A percentile compares a stretch with the other conserved stretches of the same genome.
Conservation (phyloP, 2,888 invertebrate genomes). For the Agriopis marginaria region DNA sequence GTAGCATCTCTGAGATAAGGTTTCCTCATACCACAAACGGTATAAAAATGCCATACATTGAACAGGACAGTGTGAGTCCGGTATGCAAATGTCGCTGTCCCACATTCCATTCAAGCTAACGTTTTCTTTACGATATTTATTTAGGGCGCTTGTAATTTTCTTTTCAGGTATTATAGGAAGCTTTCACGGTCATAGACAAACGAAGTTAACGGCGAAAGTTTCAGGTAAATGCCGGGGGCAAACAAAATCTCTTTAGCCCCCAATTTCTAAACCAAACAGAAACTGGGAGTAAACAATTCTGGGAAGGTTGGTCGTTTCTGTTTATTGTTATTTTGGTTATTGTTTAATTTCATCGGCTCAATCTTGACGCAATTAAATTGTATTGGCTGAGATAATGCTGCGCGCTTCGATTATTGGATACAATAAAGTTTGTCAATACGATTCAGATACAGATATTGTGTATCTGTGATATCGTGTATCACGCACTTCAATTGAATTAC, state of each 20-base stretch:
- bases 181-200: slow-evolving; percentile 35
- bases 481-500: slow-evolving; percentile 7
- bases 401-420: slow-evolving; percentile 10
- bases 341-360: slow-evolving; percentile 28
- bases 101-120: slow-evolving; percentile 18
- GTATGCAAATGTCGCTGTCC: slow-evolving; percentile 26
- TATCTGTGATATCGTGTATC: too few species aligned
- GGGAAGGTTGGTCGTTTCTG: slow-evolving; percentile 12
- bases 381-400: slow-evolving; percentile 21
- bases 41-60: neutral
- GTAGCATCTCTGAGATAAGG: neutral
- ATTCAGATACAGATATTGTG: neutral
- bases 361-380: slow-evolving; percentile 27
- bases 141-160: slow-evolving; percentile 32
- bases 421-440: slow-evolving; percentile 7
- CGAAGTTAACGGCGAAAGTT: slow-evolving; percentile 36
- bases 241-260: slow-evolving; percentile 38
- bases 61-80: neutral
- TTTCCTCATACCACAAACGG: neutral
- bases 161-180: slow-evolving; percentile 22
- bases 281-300: slow-evolving; percentile 29
- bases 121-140: slow-evolving; percentile 29
- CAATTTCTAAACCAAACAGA: slow-evolving; percentile 45
- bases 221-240: slow-evolving; percentile 37
- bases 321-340: slow-evolving; percentile 40